Base-by-base conservation (phyloP, 1,140 invertebrate genomes). In the Phenacoccus solenopsis region DNA sequence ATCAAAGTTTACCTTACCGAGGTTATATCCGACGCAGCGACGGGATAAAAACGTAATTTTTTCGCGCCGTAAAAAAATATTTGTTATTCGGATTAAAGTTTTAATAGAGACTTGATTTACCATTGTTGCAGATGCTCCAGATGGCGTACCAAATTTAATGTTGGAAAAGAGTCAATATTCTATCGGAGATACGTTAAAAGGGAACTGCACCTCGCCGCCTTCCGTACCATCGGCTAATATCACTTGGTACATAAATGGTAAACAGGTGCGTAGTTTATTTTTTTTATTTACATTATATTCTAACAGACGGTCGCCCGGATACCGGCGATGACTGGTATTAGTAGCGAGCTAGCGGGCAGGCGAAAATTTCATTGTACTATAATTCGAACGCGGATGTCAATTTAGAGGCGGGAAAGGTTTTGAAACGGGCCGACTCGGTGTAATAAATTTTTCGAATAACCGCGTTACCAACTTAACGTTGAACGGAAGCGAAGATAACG, bases 161-260 rank as follows among this genome's bases (percentile, higher is more conserved):
- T 80, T 88, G n/a, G 86, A 90, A 76, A 89, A 88, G 75, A 81
- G 80, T 70, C 84, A 85, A 76, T 89, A 90, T 75, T 84, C 87
- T 13, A 82, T 87, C 20, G 89, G 88, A 5, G 88, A 91, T 75
- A 84, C 82, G 72, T 80, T 91, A 38, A 80, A 85, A 72, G 87
- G 84, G 21, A 90, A 89, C 78, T 92, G 89, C 77, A 85, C 86
- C 21, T 86, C 87, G 27, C 84, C 87, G 28, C 83, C 87, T 5
- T 86, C 87, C 20, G 86, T 86, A 75, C 90, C 90, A 21, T 82
- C 88, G 1, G 87, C 89, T 20, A 90, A 90, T 79, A 82, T 93
- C 69, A 90, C 87, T 56, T 92, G 90, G 90, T 84, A 85, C 68
- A 83, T 92, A 74, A 92, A 92, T 78, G 87, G 85, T 74, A 82